Evolutionary conservation across 2,797 vertebrate species (phyloP).

Genomic region (Hyperoplus lanceolatus): DNA sequence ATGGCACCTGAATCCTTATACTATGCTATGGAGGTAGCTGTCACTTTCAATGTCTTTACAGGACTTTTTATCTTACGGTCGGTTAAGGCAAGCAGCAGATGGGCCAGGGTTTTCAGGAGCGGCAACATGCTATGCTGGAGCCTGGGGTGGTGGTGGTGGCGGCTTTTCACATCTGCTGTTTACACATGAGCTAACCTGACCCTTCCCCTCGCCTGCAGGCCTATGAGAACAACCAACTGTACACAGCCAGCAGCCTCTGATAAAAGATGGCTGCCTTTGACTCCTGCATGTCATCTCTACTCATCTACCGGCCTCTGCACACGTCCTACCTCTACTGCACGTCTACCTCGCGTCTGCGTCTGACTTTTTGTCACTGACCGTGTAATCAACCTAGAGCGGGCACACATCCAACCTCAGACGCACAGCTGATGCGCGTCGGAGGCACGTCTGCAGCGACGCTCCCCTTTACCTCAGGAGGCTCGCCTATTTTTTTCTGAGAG

Average conservation of each 20-base stretch:
- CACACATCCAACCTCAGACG: no score
- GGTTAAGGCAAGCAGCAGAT: slow-evolving; percentile 67
- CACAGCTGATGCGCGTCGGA: no score
- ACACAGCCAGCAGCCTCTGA: slow-evolving; percentile 41
- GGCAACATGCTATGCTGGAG: slow-evolving; percentile 45
- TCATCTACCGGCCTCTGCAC: no score
- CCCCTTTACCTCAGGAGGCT: no score
- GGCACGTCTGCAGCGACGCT: no score
- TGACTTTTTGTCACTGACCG: no score
- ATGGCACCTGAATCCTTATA: slow-evolving; percentile 79
- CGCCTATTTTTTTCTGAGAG: no score
- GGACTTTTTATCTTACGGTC: slow-evolving; percentile 62
- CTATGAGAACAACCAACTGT: slow-evolving; percentile 34
- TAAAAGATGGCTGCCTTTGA: slow-evolving; percentile 47
- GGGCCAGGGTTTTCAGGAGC: slow-evolving; percentile 50
- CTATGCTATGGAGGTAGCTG: slow-evolving; percentile 64
- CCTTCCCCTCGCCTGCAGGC: slow-evolving; percentile 62
- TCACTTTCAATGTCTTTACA: slow-evolving; percentile 71
- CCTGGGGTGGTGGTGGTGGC: slow-evolving; percentile 64
- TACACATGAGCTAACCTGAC: slow-evolving; percentile 74
- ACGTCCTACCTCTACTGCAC: no score
- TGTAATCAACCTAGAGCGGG: no score
- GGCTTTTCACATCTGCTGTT: slow-evolving; percentile 80
- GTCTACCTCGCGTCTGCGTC: no score
- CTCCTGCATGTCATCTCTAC: slow-evolving; percentile 40